phyloP scores from a whole-genome alignment of 1,140 invertebrate species.

The Zaprionus capensis region DNA sequence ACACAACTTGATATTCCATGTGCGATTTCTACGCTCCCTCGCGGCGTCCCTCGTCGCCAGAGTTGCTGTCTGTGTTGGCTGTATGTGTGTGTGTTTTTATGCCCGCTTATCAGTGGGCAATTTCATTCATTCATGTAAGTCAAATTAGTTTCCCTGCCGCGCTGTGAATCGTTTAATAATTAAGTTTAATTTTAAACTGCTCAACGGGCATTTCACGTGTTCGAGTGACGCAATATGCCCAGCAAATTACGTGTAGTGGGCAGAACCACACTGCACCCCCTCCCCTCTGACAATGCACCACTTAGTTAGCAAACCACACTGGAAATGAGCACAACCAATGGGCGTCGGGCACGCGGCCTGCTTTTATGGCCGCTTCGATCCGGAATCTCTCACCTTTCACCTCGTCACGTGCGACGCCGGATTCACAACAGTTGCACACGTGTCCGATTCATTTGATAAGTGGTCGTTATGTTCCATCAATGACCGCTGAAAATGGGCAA shows the following conservation, averaged over 20 bases:
- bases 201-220: conserved; percentile 55
- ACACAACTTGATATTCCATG: conserved; percentile 55
- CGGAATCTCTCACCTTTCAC: conserved; percentile 20
- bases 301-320: conserved; percentile 6
- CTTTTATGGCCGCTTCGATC: conserved; percentile 7
- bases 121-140: conserved; percentile 79
- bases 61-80: neutral
- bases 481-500: neutral
- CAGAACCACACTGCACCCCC: conserved; percentile 1
- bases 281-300: neutral
- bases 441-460: conserved; percentile 4
- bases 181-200: conserved; percentile 70
- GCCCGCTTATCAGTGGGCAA: conserved; percentile 55
- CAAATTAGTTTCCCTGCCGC: conserved; percentile 48
- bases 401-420: conserved; percentile 28
- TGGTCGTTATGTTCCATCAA: neutral
- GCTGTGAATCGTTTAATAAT: conserved; percentile 55
- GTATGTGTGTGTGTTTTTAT: neutral
- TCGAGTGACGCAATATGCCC: conserved; percentile 68
- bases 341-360: conserved; percentile 5
- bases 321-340: conserved; percentile 33
- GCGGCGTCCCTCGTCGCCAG: neutral
- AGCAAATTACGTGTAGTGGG: conserved; percentile 50
- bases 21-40: conserved; percentile 22
- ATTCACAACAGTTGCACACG: conserved; percentile 2